These are phyloP conservation scores for Petrocephalus schoutedeni DNA, from an alignment of 2,797 vertebrate genomes.

Conservation along the genomic window DNA sequence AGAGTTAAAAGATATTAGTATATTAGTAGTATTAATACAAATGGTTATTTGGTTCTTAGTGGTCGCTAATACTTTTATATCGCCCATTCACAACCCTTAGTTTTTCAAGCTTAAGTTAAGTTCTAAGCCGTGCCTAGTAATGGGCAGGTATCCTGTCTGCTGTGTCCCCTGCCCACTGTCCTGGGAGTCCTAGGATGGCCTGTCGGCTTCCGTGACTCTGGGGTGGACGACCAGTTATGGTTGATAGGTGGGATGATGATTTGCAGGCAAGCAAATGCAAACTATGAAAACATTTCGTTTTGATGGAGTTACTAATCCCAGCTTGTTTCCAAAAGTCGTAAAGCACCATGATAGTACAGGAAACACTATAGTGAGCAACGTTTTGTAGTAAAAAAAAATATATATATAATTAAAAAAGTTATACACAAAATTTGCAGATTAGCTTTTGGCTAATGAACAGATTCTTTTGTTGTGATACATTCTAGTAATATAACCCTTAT, in stretches of 20 bases:
- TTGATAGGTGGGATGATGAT: neutral
- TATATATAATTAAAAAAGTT: neutral
- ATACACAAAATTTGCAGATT: neutral
- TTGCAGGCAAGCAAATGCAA: neutral
- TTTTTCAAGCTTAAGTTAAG: neutral
- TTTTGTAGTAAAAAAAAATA: neutral
- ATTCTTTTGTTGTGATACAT: neutral
- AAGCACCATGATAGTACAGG: neutral
- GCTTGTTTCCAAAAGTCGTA: neutral
- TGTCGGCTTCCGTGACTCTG: neutral
- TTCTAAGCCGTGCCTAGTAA: neutral
- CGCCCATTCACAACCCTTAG: neutral
- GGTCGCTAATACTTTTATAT: neutral
- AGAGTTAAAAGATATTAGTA: neutral
- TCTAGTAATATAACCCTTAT: neutral
- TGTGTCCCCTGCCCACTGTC: neutral
- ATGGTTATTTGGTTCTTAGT: neutral
- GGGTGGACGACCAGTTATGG: neutral
- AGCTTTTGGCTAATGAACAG: neutral
- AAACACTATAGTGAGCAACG: neutral
- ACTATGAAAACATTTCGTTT: neutral
- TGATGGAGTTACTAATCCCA: neutral
- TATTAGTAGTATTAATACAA: neutral
- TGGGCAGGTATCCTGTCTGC: neutral
- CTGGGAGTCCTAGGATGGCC: neutral